These are phyloP conservation scores for Novumbra hubbsi DNA, from an alignment of 2,797 vertebrate species.

Conservation along the genomic window DNA sequence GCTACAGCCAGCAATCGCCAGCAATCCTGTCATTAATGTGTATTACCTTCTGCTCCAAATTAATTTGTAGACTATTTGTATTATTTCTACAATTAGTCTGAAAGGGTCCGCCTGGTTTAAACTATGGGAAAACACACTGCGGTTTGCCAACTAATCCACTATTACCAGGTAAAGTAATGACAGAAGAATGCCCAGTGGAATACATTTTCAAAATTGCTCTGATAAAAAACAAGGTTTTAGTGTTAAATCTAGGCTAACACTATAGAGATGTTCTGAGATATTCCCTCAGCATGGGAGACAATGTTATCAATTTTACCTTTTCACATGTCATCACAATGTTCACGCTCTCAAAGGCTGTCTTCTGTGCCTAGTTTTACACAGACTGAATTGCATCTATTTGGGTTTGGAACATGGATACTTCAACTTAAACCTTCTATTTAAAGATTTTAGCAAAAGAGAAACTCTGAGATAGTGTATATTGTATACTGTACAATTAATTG, in stretches of 20 bases:
- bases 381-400: too few relatives aligned
- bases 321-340: too few relatives aligned
- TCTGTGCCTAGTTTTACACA: not conserved
- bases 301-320: not conserved
- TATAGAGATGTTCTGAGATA: not conserved
- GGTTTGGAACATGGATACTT: conserved; percentile 38
- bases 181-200: not conserved
- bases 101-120: conserved; percentile 14
- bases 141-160: not conserved
- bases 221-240: not conserved
- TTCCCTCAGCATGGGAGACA: not conserved
- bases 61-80: not conserved
- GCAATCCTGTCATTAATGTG: not conserved
- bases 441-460: conserved; percentile 50
- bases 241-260: not conserved
- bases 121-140: not conserved
- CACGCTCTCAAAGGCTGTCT: too few relatives aligned
- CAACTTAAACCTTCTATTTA: conserved; percentile 42
- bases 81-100: conserved; percentile 12
- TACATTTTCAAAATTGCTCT: not conserved
- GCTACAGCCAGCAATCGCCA: not conserved
- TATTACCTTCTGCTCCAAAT: conserved; percentile 10
- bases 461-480: too few relatives aligned
- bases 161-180: conserved; percentile 1
- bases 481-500: too few relatives aligned